Evolutionary conservation across 2,113 vertebrate genomes (phyloP).

Genomic region (Gallinago media): DNA sequence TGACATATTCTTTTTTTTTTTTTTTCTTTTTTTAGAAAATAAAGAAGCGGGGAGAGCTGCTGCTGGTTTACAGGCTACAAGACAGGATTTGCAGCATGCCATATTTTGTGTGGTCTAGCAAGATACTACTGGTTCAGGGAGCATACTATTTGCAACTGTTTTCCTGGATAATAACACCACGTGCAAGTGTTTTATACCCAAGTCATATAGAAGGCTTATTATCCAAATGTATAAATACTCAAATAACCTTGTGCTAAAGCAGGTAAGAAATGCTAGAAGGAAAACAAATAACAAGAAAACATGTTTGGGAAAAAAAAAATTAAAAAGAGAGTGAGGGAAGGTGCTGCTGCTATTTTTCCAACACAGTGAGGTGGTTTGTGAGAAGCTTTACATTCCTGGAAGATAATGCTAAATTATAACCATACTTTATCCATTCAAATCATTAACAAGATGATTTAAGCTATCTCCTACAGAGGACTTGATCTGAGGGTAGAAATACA

Average conservation of each 20-base stretch:
- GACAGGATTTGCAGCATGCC: conserved; percentile 49
- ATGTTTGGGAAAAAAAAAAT: neutral
- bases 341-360: neutral
- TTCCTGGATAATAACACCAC: neutral
- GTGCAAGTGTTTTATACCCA: neutral
- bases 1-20: neutral
- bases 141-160: conserved; percentile 61
- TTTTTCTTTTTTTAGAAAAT: conserved; percentile 24
- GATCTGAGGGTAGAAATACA: conserved; percentile 35
- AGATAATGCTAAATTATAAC: conserved; percentile 52
- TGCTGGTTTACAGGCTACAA: conserved; percentile 46
- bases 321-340: neutral
- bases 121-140: conserved; percentile 55
- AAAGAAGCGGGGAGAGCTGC: neutral
- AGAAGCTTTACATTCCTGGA: conserved; percentile 32
- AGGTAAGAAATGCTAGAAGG: conserved; percentile 23
- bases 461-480: conserved; percentile 42
- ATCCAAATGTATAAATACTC: conserved; percentile 18
- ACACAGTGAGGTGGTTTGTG: conserved; percentile 16
- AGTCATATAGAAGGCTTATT: neutral
- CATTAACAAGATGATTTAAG: conserved; percentile 53
- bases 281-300: conserved; percentile 27
- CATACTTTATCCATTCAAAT: conserved; percentile 60
- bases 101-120: conserved; percentile 56
- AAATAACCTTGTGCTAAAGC: neutral